Evolutionary conservation across 2,113 vertebrate genomes (phyloP).

Genomic region (Eurypyga helias): DNA sequence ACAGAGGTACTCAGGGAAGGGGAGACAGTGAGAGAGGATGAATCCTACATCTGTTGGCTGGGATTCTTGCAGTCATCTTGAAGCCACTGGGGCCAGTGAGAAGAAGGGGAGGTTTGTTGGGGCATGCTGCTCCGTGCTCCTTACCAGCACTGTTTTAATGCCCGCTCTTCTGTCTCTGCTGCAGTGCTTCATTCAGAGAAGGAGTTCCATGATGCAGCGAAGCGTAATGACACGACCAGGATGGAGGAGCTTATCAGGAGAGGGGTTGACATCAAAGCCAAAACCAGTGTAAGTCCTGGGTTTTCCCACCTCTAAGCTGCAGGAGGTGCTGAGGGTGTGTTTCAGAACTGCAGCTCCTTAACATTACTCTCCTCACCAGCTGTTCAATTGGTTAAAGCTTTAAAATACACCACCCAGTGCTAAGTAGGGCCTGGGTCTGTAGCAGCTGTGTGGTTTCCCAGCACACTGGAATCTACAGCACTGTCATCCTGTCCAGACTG

Average conservation of each 20-base stretch:
- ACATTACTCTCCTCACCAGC: fast-evolving
- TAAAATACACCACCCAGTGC: background rate
- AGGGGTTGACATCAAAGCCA: slow-evolving; percentile 85
- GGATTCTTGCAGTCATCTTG: background rate
- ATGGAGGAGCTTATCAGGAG: slow-evolving; percentile 84
- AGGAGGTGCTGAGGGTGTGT: background rate
- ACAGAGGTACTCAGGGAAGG: background rate
- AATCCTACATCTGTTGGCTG: background rate
- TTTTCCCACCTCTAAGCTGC: background rate
- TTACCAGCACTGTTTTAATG: background rate
- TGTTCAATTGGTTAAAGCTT: background rate
- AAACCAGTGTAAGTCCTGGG: slow-evolving; percentile 80
- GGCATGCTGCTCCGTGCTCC: background rate
- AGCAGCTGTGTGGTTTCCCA: background rate
- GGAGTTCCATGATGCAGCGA: slow-evolving; percentile 84
- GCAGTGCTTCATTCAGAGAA: slow-evolving; percentile 88
- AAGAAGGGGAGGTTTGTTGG: background rate
- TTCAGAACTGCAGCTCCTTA: background rate
- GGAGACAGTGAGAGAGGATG: background rate
- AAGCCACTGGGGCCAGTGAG: fast-evolving
- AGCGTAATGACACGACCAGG: slow-evolving; percentile 76
- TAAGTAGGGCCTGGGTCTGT: background rate
- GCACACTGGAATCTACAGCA: background rate
- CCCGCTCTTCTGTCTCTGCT: background rate
- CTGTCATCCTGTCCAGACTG: background rate